Percentiles rank a stretch among this genome's conserved stretches.
Conservation (phyloP, 2,888 invertebrate species). For the Campopleginae sp. region DNA sequence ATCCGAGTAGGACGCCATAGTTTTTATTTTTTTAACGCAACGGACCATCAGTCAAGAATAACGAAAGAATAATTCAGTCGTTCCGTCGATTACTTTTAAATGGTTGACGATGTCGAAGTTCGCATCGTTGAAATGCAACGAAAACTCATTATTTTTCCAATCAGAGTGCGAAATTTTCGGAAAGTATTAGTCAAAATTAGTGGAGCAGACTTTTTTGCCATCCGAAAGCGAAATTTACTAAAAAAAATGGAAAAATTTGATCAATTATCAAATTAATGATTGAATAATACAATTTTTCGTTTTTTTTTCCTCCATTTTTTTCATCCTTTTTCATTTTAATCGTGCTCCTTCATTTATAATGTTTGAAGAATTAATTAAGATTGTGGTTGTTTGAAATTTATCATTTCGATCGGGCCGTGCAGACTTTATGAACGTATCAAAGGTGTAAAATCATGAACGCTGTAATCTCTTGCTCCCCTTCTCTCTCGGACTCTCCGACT, state of each 20-base stretch:
- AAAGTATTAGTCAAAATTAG: no score
- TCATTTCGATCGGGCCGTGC: neutral
- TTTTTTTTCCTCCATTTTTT: no score
- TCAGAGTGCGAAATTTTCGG: no score
- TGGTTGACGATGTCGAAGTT: no score
- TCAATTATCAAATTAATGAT: no score
- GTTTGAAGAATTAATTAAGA: neutral
- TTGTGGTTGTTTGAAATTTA: neutral
- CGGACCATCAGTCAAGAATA: neutral
- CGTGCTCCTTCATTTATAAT: neutral
- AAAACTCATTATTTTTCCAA: no score
- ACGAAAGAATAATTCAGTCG: neutral
- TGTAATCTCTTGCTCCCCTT: neutral
- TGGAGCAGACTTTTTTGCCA: no score
- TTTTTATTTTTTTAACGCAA: neutral
- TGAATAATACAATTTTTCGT: no score
- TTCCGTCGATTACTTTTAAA: neutral
- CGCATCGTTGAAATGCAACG: no score
- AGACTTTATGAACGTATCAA: neutral
- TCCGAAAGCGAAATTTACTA: no score
- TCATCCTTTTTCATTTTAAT: neutral
- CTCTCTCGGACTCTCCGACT: neutral
- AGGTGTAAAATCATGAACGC: constrained; percentile 3
- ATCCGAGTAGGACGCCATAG: neutral
- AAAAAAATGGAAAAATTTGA: no score